Percentiles rank a stretch among this genome's conserved stretches.
phyloP scores from a whole-genome alignment of 2,113 vertebrate species.

The Centropus unirufus region DNA sequence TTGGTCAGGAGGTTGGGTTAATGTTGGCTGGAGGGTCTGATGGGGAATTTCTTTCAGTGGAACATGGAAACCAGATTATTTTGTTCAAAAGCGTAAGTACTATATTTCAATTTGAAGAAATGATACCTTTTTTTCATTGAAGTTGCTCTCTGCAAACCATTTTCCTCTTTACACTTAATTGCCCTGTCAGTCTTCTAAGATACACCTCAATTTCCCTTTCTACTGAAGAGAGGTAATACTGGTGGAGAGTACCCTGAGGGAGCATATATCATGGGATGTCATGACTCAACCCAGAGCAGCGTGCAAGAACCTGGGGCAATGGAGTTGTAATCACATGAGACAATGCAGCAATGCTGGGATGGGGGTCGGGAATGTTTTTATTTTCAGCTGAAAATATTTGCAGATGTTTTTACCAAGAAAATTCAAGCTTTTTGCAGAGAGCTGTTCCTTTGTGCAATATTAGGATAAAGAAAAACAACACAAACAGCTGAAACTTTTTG shows the following conservation, averaged over 20 bases:
- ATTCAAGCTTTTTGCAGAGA: neutral
- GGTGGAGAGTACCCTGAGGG: neutral
- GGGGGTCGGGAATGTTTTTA: neutral
- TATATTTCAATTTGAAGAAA: neutral
- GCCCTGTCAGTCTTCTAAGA: neutral
- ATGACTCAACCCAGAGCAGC: accelerated
- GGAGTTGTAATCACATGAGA: neutral
- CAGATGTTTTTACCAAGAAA: neutral
- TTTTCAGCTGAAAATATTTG: neutral
- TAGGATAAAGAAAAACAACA: neutral
- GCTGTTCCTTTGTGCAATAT: neutral
- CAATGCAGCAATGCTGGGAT: neutral
- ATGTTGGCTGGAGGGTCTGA: neutral
- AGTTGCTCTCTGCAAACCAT: neutral
- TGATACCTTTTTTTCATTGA: neutral
- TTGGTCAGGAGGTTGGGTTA: neutral
- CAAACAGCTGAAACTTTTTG: neutral
- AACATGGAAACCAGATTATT: neutral
- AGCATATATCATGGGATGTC: neutral
- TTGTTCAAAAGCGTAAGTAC: neutral
- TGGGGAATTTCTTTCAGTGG: neutral
- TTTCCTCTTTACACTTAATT: neutral
- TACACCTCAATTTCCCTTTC: neutral
- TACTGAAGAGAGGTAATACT: neutral
- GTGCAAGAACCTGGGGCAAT: neutral